Base-by-base conservation (phyloP, 2,888 invertebrate species). In the Pseudococcus jackbeardsleyi region DNA sequence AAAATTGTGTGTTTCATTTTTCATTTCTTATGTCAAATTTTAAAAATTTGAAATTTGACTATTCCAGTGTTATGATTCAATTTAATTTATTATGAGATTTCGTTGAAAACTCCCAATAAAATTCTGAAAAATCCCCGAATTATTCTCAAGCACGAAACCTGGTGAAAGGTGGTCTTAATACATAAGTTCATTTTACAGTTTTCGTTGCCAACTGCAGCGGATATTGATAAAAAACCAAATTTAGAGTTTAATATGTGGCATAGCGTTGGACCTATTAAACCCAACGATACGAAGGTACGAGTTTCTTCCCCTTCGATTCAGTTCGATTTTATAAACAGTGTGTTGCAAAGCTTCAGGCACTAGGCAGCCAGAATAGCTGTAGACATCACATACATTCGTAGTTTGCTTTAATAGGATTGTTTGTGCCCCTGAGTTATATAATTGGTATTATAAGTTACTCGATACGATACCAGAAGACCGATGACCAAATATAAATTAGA, bases 201-300 rank as follows among this genome's bases (percentile, higher is more conserved):
- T 15, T 89, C 86, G 54, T 89, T 89, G 46, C 89, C 88, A 12
- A 86, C 89, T 11, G 64, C 64, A 48, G 86, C 89, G 64, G 68
- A 86, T 54, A 64, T 42, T 33, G 86, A 86, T 26, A 88, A 88
- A 42, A 48, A 59, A 72, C 59, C 50, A 33, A 89, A 84, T 59
- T 54, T 89, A 59, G 89, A 89, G 26, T 90, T 90, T 82, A 90
- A 89, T 64, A 89, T 90, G 89, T 90, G 90, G 90, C 90, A 90
- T 87, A 90, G 90, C 59, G 90, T 90, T 26, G 90, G 90, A 17
- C 90, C 90, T n/a, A 88, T 89, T 68, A 89, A 89, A 77, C 26
- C 77, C 42, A 46, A 77, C 39, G 68, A 72, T 77, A 33, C 79
- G 79, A 82, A 82, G 79, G 79, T 82, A 72, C 19, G 19, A 33